Percentiles rank a stretch among this genome's conserved stretches.
Conservation (phyloP, 1,140 invertebrate genomes). For the Drosophila melanica region DNA sequence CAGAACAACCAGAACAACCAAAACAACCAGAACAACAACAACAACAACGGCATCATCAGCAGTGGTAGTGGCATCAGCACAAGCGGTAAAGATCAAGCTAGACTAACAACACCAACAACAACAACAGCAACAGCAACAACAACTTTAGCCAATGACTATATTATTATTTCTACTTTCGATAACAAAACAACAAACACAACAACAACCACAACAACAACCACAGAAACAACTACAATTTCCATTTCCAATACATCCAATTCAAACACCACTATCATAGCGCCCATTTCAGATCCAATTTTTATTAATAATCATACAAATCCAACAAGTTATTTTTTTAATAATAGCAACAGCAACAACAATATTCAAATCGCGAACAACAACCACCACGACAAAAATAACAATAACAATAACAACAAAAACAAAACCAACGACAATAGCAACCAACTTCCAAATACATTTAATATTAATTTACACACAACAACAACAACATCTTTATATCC, state of each 20-base stretch:
- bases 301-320: conserved; percentile 9
- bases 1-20: too few relatives aligned
- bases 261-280: conserved; percentile 1
- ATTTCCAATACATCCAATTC: conserved; percentile 15
- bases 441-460: conserved; percentile 2
- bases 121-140: conserved; percentile 31
- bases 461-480: conserved; percentile 58
- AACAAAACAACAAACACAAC: conserved; percentile 28
- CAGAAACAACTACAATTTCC: conserved; percentile 18
- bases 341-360: conserved; percentile 3
- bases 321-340: conserved; percentile 11
- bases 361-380: conserved; percentile 3
- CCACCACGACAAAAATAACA: conserved; percentile 2
- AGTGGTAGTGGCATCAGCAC: conserved; percentile 81
- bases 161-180: conserved; percentile 21
- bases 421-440: conserved; percentile 9
- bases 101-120: conserved; percentile 47
- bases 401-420: conserved; percentile 1
- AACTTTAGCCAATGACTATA: conserved; percentile 34
- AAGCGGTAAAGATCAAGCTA: conserved; percentile 84
- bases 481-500: conserved; percentile 78
- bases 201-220: conserved; percentile 22
- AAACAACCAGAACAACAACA: conserved; percentile 66
- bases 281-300: conserved; percentile 24
- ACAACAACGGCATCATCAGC: conserved; percentile 78